Conservation (phyloP, 2,888 invertebrate genomes). For the Eutolmus rufibarbis region DNA sequence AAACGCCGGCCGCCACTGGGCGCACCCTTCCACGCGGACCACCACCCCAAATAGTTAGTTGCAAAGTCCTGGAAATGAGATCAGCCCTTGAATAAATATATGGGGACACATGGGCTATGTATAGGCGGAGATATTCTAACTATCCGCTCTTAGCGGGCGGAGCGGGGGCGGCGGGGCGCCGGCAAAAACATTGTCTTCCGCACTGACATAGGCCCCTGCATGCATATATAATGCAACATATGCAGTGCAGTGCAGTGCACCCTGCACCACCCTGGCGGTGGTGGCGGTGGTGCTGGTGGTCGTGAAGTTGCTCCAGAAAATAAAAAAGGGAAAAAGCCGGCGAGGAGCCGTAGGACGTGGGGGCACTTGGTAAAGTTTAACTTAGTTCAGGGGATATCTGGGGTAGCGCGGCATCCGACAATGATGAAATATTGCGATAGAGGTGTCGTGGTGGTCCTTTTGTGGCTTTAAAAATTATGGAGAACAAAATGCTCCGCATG, state of each 20-base stretch:
- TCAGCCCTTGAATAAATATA: conserved; percentile 36
- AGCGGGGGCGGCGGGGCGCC: not conserved
- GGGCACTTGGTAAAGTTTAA: conserved; percentile 33
- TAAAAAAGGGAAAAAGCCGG: not conserved
- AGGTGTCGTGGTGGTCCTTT: conserved; percentile 19
- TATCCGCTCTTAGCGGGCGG: conserved; percentile 16
- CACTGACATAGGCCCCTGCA: not conserved
- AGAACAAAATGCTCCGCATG: conserved; percentile 31
- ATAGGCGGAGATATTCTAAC: conserved; percentile 24
- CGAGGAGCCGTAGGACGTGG: not conserved
- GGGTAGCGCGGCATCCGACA: conserved; percentile 28
- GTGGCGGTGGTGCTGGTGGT: not conserved
- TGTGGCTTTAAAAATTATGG: conserved; percentile 36
- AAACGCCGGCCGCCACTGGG: not conserved
- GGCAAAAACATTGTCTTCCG: conserved; percentile 15
- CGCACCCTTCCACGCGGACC: not conserved
- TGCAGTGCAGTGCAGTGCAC: conserved; percentile 7
- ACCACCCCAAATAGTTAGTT: conserved; percentile 30
- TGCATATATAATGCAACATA: conserved; percentile 32
- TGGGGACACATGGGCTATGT: conserved; percentile 21
- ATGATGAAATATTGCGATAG: conserved; percentile 38
- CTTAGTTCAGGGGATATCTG: not conserved
- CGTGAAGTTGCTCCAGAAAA: conserved; percentile 11
- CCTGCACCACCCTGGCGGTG: not conserved
- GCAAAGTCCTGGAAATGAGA: conserved; percentile 37